A percentile compares a stretch with the other conserved stretches of the same genome.
These are phyloP conservation scores for Sipha maydis DNA, from an alignment of 2,888 invertebrate genomes.

Conservation along the genomic window DNA sequence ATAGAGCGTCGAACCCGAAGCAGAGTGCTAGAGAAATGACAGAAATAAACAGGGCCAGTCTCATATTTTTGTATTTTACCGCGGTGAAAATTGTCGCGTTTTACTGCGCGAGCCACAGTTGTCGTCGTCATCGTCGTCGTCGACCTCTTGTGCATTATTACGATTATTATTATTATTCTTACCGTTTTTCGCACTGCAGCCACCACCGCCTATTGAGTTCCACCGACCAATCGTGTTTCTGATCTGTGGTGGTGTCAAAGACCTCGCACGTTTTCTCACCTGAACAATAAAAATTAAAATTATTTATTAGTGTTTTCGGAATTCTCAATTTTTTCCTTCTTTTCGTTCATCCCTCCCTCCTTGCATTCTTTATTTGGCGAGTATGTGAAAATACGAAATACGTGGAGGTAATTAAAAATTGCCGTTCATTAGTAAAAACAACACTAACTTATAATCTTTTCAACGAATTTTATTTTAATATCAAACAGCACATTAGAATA, in stretches of 20 bases:
- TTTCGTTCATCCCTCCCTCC: no score
- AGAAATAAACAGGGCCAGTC: constrained; percentile 44
- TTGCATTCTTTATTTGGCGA: no score
- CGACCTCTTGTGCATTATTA: not conserved
- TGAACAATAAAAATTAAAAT: constrained; percentile 63
- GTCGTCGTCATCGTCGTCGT: not conserved
- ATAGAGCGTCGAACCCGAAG: constrained; percentile 18
- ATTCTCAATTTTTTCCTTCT: no score
- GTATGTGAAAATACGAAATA: no score
- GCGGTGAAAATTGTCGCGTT: not conserved
- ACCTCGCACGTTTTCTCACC: constrained; percentile 77
- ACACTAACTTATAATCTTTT: no score
- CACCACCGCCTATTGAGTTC: not conserved
- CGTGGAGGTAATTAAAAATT: no score
- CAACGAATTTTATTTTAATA: no score
- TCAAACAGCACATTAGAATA: no score
- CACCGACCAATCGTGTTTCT: constrained; percentile 52
- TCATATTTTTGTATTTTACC: constrained; percentile 6
- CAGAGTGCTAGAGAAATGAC: constrained; percentile 17
- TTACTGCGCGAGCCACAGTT: not conserved
- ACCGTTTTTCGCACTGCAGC: not conserved
- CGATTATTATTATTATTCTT: not conserved
- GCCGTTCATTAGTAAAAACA: no score
- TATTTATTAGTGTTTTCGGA: not conserved
- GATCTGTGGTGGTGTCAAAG: constrained; percentile 71